Percentiles rank a stretch among this genome's conserved stretches.
These are phyloP conservation scores for Listronotus bonariensis DNA, from an alignment of 1,140 invertebrate genomes.

Conservation along the genomic window DNA sequence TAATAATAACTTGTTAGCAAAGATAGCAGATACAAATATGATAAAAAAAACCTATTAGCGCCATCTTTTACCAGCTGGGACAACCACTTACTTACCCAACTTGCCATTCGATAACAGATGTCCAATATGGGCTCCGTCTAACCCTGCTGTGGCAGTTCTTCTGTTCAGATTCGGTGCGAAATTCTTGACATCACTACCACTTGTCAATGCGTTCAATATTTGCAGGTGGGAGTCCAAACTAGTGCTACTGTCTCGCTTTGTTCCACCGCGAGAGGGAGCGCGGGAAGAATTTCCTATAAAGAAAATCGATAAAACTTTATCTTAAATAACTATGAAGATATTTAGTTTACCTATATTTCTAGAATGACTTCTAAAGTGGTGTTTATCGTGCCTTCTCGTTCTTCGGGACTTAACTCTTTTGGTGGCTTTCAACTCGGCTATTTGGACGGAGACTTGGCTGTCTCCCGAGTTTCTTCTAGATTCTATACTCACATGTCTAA, in stretches of 20 bases:
- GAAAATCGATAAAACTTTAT: too few relatives aligned
- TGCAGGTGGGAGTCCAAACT: slow-evolving; percentile 78
- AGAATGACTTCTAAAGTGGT: slow-evolving; percentile 44
- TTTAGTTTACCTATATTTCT: slow-evolving; percentile 32
- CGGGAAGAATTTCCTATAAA: slow-evolving; percentile 39
- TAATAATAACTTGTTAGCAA: too few relatives aligned
- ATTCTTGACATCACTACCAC: slow-evolving; percentile 56
- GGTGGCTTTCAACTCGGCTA: slow-evolving; percentile 78
- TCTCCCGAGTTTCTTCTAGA: slow-evolving; percentile 82
- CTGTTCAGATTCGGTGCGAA: slow-evolving; percentile 62
- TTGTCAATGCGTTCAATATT: slow-evolving; percentile 60
- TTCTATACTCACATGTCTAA: slow-evolving; percentile 79
- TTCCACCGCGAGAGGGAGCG: slow-evolving; percentile 57
- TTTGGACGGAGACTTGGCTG: slow-evolving; percentile 82
- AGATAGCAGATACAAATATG: too few relatives aligned
- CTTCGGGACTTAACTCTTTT: slow-evolving; percentile 52
- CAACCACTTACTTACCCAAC: slow-evolving; percentile 27
- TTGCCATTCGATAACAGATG: slow-evolving; percentile 61
- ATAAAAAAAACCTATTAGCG: too few relatives aligned
- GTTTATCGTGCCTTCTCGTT: slow-evolving; percentile 29
- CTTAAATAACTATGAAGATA: too few relatives aligned
- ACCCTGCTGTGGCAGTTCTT: slow-evolving; percentile 61
- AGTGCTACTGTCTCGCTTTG: slow-evolving; percentile 72
- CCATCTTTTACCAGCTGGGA: too few relatives aligned
- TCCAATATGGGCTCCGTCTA: slow-evolving; percentile 61